These are phyloP conservation scores for Dryoscopus gambensis DNA, from an alignment of 2,113 vertebrate species.

Conservation along the genomic window DNA sequence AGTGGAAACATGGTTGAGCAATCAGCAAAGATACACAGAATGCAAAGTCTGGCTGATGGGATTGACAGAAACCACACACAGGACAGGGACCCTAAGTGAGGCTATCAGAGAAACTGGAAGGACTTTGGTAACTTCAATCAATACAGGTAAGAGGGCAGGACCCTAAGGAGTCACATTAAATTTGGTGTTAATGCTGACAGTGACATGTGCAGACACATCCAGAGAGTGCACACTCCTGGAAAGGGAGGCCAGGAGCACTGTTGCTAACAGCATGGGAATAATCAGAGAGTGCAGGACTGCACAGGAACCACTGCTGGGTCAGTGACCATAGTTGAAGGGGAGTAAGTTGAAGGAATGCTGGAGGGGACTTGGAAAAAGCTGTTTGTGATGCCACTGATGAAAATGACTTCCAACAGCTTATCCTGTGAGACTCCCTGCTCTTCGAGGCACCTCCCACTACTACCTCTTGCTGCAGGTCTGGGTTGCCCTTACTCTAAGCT, in stretches of 20 bases:
- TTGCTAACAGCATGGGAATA: background rate
- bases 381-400: background rate
- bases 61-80: background rate
- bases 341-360: background rate
- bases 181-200: background rate
- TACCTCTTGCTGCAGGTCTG: background rate
- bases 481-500: background rate
- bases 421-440: background rate
- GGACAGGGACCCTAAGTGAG: background rate
- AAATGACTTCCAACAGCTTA: background rate
- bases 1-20: background rate
- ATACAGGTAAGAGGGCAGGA: background rate
- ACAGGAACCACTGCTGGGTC: background rate
- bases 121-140: background rate
- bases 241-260: background rate
- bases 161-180: background rate
- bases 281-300: background rate
- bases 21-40: background rate
- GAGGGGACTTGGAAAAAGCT: background rate
- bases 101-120: background rate
- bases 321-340: background rate
- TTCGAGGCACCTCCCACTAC: background rate
- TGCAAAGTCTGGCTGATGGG: background rate
- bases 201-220: background rate
- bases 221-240: background rate